phyloP scores from a whole-genome alignment of 2,113 vertebrate species.

The Notothenia rossii region DNA sequence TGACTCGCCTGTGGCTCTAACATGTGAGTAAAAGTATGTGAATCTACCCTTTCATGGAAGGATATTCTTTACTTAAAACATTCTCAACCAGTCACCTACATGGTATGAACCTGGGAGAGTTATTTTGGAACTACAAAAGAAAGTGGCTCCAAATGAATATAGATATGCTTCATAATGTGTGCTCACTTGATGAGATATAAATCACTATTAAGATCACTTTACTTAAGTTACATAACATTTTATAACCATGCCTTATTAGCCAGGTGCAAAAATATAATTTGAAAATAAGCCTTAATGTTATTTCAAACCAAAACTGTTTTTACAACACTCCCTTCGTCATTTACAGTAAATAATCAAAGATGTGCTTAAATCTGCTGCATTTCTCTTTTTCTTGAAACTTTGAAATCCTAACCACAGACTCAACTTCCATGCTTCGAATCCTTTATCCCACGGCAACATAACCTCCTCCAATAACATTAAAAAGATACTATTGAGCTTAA shows the following conservation, averaged over 20 bases:
- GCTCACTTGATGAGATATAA: conserved; percentile 9
- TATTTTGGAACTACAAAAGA: neutral
- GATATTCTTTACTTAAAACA: conserved; percentile 17
- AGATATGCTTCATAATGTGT: neutral
- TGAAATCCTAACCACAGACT: neutral
- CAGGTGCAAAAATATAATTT: neutral
- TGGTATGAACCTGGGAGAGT: neutral
- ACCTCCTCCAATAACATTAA: conserved; percentile 27
- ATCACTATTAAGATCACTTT: conserved; percentile 12
- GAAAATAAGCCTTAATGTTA: conserved; percentile 1
- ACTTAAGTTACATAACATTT: neutral
- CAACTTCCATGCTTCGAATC: conserved; percentile 1
- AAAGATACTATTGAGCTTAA: conserved; percentile 3
- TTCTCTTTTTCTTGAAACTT: neutral
- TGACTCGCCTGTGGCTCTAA: neutral
- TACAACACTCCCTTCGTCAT: neutral
- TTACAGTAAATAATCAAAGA: neutral
- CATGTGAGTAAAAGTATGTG: conserved; percentile 13
- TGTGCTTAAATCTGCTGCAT: neutral
- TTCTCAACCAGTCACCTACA: neutral
- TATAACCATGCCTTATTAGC: neutral
- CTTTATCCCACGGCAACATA: conserved; percentile 12
- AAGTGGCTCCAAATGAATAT: neutral
- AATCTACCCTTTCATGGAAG: conserved; percentile 2
- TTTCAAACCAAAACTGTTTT: neutral